A percentile compares a stretch with the other conserved stretches of the same genome.
Evolutionary conservation across 2,113 vertebrate genomes (phyloP).

Genomic region (Physeter macrocephalus): DNA sequence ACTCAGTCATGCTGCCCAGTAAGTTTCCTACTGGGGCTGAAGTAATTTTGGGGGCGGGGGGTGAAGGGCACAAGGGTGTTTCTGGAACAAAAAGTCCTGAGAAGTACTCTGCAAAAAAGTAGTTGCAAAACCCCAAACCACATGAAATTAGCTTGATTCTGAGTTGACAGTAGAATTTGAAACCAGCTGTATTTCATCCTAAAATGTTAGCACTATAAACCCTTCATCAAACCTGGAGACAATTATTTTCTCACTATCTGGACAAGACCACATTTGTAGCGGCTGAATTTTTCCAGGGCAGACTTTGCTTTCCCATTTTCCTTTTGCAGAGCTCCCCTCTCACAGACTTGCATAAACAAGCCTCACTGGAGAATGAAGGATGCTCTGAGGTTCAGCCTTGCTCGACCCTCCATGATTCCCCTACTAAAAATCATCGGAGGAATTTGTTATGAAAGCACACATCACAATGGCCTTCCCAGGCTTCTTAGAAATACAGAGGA

Average conservation of each 20-base stretch:
- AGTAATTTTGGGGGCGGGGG: not conserved
- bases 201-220: constrained; percentile 64
- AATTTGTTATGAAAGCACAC: not conserved
- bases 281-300: constrained; percentile 51
- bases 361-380: not conserved
- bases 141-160: constrained; percentile 69
- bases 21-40: not conserved
- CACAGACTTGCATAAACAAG: not conserved
- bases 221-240: constrained; percentile 71
- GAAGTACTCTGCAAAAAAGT: constrained; percentile 35
- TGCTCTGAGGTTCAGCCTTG: not conserved
- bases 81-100: constrained; percentile 57
- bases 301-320: not conserved
- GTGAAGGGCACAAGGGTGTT: constrained; percentile 7
- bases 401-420: not conserved
- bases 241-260: constrained; percentile 73
- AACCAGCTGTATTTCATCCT: constrained; percentile 69
- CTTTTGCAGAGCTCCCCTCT: not conserved
- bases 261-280: constrained; percentile 67
- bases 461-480: not conserved
- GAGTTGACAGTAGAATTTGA: constrained; percentile 68
- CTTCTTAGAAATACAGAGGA: not conserved
- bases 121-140: constrained; percentile 60
- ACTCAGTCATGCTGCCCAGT: not conserved
- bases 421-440: not conserved